A percentile compares a stretch with the other conserved stretches of the same genome.
These are phyloP conservation scores for Heterochromis multidens DNA, from an alignment of 2,113 vertebrate genomes.

Conservation along the genomic window DNA sequence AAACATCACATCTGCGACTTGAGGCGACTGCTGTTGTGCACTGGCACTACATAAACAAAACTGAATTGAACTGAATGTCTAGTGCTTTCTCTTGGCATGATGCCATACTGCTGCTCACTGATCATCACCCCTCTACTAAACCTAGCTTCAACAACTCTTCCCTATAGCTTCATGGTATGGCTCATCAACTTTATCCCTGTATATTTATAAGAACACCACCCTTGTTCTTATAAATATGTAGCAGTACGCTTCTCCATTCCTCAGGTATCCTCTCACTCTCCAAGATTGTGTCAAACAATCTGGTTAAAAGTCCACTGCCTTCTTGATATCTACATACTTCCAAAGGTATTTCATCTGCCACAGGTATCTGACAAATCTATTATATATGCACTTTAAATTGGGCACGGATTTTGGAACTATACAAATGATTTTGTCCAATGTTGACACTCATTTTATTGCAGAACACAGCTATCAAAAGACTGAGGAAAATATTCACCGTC, in stretches of 20 bases:
- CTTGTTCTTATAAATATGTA: background rate
- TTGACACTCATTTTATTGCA: background rate
- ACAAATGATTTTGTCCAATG: background rate
- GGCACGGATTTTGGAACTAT: background rate
- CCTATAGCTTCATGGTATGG: background rate
- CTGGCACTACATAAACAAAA: background rate
- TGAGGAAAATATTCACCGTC: background rate
- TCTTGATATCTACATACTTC: background rate
- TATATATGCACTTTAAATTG: background rate
- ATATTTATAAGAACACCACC: background rate
- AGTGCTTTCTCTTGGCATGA: background rate
- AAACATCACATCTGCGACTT: background rate
- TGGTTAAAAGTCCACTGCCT: background rate
- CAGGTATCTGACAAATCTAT: background rate
- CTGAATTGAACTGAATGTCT: background rate
- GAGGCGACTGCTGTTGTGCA: background rate
- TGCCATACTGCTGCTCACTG: background rate
- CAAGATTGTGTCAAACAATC: background rate
- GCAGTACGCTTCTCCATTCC: background rate
- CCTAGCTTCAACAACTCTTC: background rate
- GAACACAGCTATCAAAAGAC: background rate
- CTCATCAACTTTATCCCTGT: background rate
- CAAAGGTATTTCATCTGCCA: background rate
- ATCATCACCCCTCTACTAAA: background rate
- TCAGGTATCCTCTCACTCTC: background rate